Base-by-base conservation (phyloP, 2,888 invertebrate genomes). In the Acrobasis suavella region DNA sequence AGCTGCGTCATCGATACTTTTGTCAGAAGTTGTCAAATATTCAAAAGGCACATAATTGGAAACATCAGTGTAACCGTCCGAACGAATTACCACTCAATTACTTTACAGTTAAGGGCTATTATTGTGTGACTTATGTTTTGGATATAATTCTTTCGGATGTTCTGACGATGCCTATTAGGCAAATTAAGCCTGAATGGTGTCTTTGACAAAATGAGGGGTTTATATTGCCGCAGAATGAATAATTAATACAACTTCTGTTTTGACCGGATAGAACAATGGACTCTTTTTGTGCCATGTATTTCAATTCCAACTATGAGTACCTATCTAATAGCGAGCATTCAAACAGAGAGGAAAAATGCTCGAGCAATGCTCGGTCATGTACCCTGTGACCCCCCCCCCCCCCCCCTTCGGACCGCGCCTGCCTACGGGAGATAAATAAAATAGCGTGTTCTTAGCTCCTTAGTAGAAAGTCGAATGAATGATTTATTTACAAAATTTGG, bases 21-120 rank as follows among this genome's bases (percentile, higher is more conserved):
- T 71, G 71, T 75, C 76, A 69, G 67, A 65, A 68, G 60, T 70
- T 62, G 60, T 79, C 64, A 77, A 79, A 72, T 75, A 80, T 78
- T 69, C 64, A 79, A 68, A 71, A 66, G 52, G 37, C 39, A 56
- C 55, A 68, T 75, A 76, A 77, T 73, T 78, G 67, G 68, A 69
- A 63, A 62, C 65, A 64, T 61, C 52, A n/a, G 62, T 64, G 39
- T 15, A 42, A 60, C 60, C 62, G 68, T 54, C 64, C 69, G 70
- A 65, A 58, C 68, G 65, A 65, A 58, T 58, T 49, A 50, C 63
- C 60, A 56, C 65, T 50, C 50, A 50, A 60, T 50, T 16, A n/a
- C 16, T n/a, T 16, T 9, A 5, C 1, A 6, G 2, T 16, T 17
- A 16, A 16, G 39, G 2, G 50, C 15, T 9, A 59, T 50, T 37